phyloP scores from a whole-genome alignment of 2,797 vertebrate species.

The Apogon talboti region DNA sequence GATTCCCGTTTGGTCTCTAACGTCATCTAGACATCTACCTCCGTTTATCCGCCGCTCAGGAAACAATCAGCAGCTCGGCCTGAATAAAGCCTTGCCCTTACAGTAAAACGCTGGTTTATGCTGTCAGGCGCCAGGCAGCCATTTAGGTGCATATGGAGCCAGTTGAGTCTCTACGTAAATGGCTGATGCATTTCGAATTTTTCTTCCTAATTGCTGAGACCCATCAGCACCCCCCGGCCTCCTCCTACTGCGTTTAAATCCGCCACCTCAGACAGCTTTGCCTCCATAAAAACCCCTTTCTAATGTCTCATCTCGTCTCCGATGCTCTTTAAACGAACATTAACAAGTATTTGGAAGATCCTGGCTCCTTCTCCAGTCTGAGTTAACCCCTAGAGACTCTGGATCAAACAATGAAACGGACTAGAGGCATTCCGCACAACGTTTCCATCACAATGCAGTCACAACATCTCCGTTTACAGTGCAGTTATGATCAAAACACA shows the following conservation, averaged over 20 bases:
- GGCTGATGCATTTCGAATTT: slow-evolving; percentile 87
- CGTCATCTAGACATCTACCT: slow-evolving; percentile 72
- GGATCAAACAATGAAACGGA: slow-evolving; percentile 87
- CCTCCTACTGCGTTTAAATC: slow-evolving; percentile 52
- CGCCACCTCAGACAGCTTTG: slow-evolving; percentile 31
- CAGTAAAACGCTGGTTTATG: slow-evolving; percentile 69
- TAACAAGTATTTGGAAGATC: slow-evolving; percentile 37
- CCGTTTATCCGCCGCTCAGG: slow-evolving; percentile 61
- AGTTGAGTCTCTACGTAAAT: slow-evolving; percentile 86
- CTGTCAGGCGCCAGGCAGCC: slow-evolving; percentile 85
- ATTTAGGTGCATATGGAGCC: slow-evolving; percentile 87
- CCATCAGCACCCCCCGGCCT: slow-evolving; percentile 68
- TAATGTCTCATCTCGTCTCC: slow-evolving; percentile 12
- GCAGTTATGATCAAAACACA: slow-evolving; percentile 17
- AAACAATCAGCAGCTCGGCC: slow-evolving; percentile 40
- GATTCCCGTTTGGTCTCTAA: slow-evolving; percentile 73
- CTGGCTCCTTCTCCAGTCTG: slow-evolving; percentile 66
- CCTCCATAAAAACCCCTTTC: slow-evolving; percentile 21
- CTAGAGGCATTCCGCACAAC: slow-evolving; percentile 67
- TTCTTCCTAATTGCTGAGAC: slow-evolving; percentile 82
- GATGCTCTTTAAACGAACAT: slow-evolving; percentile 34
- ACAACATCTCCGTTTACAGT: slow-evolving; percentile 35
- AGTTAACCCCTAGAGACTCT: slow-evolving; percentile 84
- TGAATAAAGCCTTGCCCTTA: slow-evolving; percentile 64
- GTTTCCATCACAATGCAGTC: slow-evolving; percentile 53